A percentile compares a stretch with the other conserved stretches of the same genome.
These are phyloP conservation scores for Phallusia fumigata DNA, from an alignment of 23 tunicate genomes.

Conservation along the genomic window DNA sequence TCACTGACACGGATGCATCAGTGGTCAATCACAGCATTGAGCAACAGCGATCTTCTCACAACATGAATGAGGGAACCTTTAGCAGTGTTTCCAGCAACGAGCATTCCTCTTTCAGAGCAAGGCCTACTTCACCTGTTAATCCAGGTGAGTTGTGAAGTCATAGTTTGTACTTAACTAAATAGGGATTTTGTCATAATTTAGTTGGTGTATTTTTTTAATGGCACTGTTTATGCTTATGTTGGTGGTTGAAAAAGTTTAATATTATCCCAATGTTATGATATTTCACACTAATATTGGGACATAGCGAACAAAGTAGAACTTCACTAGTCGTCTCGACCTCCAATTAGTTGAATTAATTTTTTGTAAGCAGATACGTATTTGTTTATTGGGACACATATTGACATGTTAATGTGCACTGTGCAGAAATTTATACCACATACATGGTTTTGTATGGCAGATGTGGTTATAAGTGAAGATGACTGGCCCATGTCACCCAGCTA, in stretches of 20 bases:
- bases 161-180: not conserved
- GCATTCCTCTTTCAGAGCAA: not conserved
- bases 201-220: too few species aligned
- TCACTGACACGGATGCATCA: not conserved
- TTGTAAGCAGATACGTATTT: too few species aligned
- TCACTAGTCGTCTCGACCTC: too few species aligned
- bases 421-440: not conserved
- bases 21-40: not conserved
- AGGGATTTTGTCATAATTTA: too few species aligned
- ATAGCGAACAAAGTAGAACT: too few species aligned
- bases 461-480: conserved; percentile 36
- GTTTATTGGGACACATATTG: too few species aligned
- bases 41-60: not conserved
- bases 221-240: too few species aligned
- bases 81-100: not conserved
- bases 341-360: too few species aligned
- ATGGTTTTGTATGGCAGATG: not conserved
- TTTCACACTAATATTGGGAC: too few species aligned
- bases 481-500: not conserved
- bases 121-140: not conserved
- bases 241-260: too few species aligned
- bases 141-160: not conserved
- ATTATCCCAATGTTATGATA: too few species aligned
- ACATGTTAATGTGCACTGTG: too few species aligned
- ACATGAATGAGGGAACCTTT: not conserved